phyloP scores from a whole-genome alignment of 2,797 vertebrate species.

The Phataginus tetradactyla region DNA sequence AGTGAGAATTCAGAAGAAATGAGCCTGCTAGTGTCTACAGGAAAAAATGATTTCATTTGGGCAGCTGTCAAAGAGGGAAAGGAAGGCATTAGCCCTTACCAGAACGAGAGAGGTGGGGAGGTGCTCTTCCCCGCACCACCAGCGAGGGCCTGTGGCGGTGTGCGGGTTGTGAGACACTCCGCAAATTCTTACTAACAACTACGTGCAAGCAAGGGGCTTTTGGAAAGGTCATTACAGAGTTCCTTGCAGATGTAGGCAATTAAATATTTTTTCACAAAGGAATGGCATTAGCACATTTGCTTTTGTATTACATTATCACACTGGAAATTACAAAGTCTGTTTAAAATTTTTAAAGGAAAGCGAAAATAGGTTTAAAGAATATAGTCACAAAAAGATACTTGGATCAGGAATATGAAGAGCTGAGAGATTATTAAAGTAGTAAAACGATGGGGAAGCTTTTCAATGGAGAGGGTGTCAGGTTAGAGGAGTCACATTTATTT shows the following conservation, averaged over 20 bases:
- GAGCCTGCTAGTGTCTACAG: not conserved
- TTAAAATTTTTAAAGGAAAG: slow-evolving; percentile 27
- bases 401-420: not conserved
- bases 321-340: not conserved
- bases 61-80: not conserved
- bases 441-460: not conserved
- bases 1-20: not conserved
- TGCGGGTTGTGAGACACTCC: not conserved
- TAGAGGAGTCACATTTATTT: not conserved
- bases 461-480: not conserved
- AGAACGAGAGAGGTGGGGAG: not conserved
- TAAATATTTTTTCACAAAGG: not conserved
- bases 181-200: not conserved
- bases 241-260: not conserved
- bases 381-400: not conserved
- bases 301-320: not conserved
- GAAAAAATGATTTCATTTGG: not conserved
- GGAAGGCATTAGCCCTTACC: not conserved
- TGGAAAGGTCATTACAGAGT: not conserved
- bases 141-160: not conserved
- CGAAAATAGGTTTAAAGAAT: not conserved
- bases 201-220: not conserved
- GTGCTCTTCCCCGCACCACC: not conserved
- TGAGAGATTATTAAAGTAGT: not conserved
- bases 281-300: not conserved